A percentile compares a stretch with the other conserved stretches of the same genome.
phyloP scores from a whole-genome alignment of 2,797 vertebrate species.

The Dipus sagitta region DNA sequence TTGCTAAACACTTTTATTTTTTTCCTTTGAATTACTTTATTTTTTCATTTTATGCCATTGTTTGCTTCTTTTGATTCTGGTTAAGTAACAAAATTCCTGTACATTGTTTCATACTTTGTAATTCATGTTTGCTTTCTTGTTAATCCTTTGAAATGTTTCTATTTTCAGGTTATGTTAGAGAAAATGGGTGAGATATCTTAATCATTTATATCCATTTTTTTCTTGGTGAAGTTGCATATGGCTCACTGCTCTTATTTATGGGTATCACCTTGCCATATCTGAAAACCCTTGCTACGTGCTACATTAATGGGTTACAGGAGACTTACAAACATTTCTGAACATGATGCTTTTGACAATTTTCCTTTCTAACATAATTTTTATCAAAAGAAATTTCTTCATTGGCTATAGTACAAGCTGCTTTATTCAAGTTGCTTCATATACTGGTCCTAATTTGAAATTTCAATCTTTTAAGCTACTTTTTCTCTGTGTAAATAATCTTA shows the following conservation, averaged over 20 bases:
- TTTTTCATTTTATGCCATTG: not conserved
- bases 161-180: conserved; percentile 18
- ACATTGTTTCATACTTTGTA: not conserved
- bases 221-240: not conserved
- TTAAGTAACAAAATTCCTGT: conserved; percentile 25
- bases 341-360: not conserved
- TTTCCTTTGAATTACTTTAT: not conserved
- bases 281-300: not conserved
- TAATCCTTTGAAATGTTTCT: not conserved
- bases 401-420: not conserved
- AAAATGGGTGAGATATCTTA: conserved; percentile 14
- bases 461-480: not conserved
- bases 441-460: conserved; percentile 34
- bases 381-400: not conserved
- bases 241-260: not conserved
- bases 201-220: not conserved
- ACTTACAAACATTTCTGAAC: not conserved
- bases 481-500: not conserved
- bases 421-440: not conserved
- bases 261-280: not conserved
- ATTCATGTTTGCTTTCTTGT: not conserved
- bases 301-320: not conserved
- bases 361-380: not conserved
- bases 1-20: not conserved
- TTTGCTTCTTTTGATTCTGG: conserved; percentile 41